Percentiles rank a stretch among this genome's conserved stretches.
These are phyloP conservation scores for Pyrrhosoma nymphula DNA, from an alignment of 2,888 invertebrate species.

Conservation along the genomic window DNA sequence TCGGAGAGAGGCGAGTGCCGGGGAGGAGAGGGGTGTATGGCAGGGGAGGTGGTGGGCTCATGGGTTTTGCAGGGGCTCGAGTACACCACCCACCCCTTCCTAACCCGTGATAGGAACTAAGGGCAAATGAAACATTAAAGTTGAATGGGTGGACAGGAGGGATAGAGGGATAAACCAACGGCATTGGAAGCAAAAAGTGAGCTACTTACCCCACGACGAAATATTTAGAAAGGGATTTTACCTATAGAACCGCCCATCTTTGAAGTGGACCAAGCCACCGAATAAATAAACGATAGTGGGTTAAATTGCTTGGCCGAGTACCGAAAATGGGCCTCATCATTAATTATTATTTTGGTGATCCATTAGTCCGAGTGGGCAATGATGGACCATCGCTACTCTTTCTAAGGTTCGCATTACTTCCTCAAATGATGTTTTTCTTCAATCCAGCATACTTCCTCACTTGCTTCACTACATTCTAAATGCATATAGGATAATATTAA, in stretches of 20 bases:
- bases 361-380: too few species aligned
- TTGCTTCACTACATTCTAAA: too few species aligned
- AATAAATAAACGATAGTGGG: too few species aligned
- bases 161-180: neutral
- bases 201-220: neutral
- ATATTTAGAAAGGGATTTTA: neutral
- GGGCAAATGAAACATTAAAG: constrained; percentile 22
- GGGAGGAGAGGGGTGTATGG: neutral
- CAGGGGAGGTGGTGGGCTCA: neutral
- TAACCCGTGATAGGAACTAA: neutral
- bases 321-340: too few species aligned
- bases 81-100: neutral
- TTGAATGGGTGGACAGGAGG: neutral
- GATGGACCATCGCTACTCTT: too few species aligned
- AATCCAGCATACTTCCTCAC: too few species aligned
- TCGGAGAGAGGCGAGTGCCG: neutral
- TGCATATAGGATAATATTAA: too few species aligned
- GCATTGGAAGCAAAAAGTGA: neutral
- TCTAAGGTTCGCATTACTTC: too few species aligned
- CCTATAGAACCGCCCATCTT: neutral
- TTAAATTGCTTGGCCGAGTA: too few species aligned
- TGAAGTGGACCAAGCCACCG: too few species aligned
- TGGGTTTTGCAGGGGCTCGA: neutral
- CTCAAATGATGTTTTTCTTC: too few species aligned
- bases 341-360: too few species aligned